Percentiles rank a stretch among this genome's conserved stretches.
phyloP scores from a whole-genome alignment of 2,888 invertebrate species.

The Dioctria linearis region DNA sequence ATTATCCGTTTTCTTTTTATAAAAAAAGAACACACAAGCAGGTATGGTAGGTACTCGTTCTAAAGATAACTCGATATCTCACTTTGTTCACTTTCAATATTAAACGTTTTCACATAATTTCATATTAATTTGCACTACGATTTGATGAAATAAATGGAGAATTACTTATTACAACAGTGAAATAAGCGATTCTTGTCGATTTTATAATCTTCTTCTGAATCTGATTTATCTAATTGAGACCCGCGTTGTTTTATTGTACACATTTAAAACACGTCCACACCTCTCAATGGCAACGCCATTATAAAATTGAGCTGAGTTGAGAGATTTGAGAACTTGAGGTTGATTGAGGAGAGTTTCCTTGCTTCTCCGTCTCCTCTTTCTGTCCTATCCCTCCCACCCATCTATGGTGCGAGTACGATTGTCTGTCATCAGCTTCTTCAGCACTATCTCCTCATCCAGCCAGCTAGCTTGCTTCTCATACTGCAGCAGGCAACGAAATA shows the following conservation, averaged over 20 bases:
- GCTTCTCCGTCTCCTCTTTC: background rate
- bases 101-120: background rate
- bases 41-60: too few species aligned
- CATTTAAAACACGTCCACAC: slow-evolving; percentile 63
- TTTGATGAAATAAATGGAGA: background rate
- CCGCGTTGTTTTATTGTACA: slow-evolving; percentile 58
- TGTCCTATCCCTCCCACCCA: too few species aligned
- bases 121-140: slow-evolving; percentile 21
- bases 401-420: too few species aligned
- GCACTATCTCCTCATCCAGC: too few species aligned
- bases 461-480: too few species aligned
- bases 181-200: slow-evolving; percentile 8
- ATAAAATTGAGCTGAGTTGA: slow-evolving; percentile 61
- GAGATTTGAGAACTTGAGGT: background rate
- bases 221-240: slow-evolving; percentile 45
- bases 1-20: slow-evolving; percentile 25
- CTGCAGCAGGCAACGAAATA: too few species aligned
- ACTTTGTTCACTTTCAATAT: background rate
- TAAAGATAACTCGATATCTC: background rate
- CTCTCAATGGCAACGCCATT: slow-evolving; percentile 65
- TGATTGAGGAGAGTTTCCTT: background rate
- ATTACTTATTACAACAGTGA: slow-evolving; percentile 21
- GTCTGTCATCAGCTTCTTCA: too few species aligned
- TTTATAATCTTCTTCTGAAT: slow-evolving; percentile 47
- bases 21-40: background rate